phyloP scores from a whole-genome alignment of 2,888 invertebrate species.

The Thera obeliscata region DNA sequence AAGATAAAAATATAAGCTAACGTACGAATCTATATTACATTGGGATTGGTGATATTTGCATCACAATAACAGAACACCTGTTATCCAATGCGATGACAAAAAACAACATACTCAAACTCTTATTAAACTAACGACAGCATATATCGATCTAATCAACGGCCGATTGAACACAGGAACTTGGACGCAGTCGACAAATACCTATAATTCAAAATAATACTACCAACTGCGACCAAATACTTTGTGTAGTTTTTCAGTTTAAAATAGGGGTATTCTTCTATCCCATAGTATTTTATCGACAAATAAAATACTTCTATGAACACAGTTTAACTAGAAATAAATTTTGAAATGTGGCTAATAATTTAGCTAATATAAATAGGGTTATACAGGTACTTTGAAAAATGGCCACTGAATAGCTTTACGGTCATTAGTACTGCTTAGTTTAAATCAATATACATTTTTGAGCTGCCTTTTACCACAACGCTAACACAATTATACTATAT shows the following conservation, averaged over 20 bases:
- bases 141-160: conserved; percentile 54
- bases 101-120: conserved; percentile 53
- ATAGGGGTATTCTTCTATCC: conserved; percentile 22
- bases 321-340: conserved; percentile 43
- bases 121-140: conserved; percentile 46
- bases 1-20: conserved; percentile 52
- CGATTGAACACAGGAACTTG: conserved; percentile 77
- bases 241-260: conserved; percentile 16
- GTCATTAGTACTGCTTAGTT: conserved; percentile 30
- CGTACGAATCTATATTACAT: conserved; percentile 47
- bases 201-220: conserved; percentile 46
- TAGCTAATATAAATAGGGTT: conserved; percentile 30
- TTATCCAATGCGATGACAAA: conserved; percentile 47
- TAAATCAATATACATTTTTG: conserved; percentile 46
- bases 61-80: conserved; percentile 44
- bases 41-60: conserved; percentile 47
- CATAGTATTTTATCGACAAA: conserved; percentile 4
- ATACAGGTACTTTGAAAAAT: conserved; percentile 52
- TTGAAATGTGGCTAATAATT: conserved; percentile 27
- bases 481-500: conserved; percentile 17
- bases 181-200: conserved; percentile 66
- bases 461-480: conserved; percentile 51
- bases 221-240: conserved; percentile 21
- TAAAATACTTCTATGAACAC: conserved; percentile 42
- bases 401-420: conserved; percentile 45